Evolutionary conservation across 2,888 invertebrate genomes (phyloP).

Genomic region (Macrophya alboannulata): DNA sequence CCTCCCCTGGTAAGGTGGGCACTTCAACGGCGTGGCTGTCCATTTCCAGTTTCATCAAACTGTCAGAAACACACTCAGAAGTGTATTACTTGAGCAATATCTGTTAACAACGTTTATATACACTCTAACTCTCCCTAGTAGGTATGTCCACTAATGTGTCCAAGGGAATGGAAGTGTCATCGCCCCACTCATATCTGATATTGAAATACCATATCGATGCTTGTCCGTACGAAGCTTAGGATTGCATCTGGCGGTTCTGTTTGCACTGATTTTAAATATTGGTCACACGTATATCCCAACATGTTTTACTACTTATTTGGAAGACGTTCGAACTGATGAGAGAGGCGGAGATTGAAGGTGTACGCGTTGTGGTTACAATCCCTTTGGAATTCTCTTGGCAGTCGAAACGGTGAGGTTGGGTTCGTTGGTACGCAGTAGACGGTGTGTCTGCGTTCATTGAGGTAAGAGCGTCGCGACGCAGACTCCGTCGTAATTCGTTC

Average conservation of each 20-base stretch:
- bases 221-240: background rate
- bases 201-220: background rate
- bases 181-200: background rate
- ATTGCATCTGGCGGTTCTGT: background rate
- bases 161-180: constrained; percentile 9
- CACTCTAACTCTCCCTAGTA: background rate
- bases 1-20: background rate
- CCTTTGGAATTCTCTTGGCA: constrained; percentile 47
- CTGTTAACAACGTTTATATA: constrained; percentile 12
- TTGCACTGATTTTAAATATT: background rate
- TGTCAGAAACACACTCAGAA: constrained; percentile 28
- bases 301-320: constrained; percentile 13
- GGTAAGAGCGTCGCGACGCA: constrained; percentile 46
- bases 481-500: constrained; percentile 48
- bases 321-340: constrained; percentile 23
- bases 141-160: background rate
- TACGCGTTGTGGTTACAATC: constrained; percentile 39
- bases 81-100: background rate
- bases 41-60: constrained; percentile 32
- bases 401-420: constrained; percentile 29
- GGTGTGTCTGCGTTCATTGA: constrained; percentile 49
- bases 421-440: constrained; percentile 52
- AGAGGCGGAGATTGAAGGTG: constrained; percentile 31
- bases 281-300: background rate
- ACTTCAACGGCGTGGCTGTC: background rate